Evolutionary conservation across 2,113 vertebrate genomes (phyloP).

Genomic region (Columba livia): DNA sequence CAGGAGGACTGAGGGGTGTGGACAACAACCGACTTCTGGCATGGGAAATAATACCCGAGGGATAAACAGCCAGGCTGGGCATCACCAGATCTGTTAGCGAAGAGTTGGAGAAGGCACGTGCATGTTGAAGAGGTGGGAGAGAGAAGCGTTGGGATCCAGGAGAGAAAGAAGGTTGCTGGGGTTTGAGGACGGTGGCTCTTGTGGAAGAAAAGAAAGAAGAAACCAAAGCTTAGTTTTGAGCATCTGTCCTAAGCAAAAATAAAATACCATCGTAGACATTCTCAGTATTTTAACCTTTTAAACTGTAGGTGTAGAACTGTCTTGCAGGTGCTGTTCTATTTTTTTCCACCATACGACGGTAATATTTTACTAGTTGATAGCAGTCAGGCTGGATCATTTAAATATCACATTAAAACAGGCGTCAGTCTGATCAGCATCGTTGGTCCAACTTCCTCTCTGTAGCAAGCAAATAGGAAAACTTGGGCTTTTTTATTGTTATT

Average conservation of each 20-base stretch:
- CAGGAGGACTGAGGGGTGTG: conserved; percentile 74
- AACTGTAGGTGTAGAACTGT: background rate
- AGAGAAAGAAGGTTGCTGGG: background rate
- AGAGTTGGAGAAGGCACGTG: conserved; percentile 61
- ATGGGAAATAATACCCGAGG: background rate
- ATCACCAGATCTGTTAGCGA: background rate
- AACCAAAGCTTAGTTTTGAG: conserved; percentile 52
- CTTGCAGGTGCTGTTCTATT: background rate
- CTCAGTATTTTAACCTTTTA: conserved; percentile 15
- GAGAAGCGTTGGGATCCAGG: background rate
- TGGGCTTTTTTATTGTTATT: background rate
- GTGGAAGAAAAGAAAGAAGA: background rate
- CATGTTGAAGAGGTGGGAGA: conserved; percentile 31
- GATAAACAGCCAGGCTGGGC: background rate
- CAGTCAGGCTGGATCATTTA: background rate
- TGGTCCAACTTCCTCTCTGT: background rate
- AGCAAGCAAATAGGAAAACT: background rate
- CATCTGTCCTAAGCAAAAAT: conserved; percentile 1
- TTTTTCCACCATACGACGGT: background rate
- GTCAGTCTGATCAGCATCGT: background rate
- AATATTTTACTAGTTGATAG: background rate
- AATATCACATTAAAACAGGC: background rate
- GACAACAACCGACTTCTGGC: background rate
- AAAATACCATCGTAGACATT: background rate
- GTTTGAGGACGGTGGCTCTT: background rate